These are phyloP conservation scores for Tipula unca DNA, from an alignment of 2,888 invertebrate genomes.

Conservation along the genomic window DNA sequence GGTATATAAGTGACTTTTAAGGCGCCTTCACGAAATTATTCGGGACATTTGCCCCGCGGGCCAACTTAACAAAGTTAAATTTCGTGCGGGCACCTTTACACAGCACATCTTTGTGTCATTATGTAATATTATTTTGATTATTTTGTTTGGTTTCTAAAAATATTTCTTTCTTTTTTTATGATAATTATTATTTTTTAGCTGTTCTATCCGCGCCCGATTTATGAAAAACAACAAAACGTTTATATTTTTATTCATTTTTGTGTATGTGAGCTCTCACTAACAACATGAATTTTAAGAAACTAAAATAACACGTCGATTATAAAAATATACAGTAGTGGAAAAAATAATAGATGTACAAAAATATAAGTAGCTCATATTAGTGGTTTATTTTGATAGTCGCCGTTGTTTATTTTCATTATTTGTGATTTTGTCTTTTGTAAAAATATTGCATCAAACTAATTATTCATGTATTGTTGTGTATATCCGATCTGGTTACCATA, in stretches of 20 bases:
- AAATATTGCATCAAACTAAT: too few species aligned
- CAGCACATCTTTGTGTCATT: not conserved
- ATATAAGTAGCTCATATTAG: too few species aligned
- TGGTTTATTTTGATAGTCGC: too few species aligned
- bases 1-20: not conserved
- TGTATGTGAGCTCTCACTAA: not conserved
- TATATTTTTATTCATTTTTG: not conserved
- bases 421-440: too few species aligned
- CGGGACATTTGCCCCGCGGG: too few species aligned
- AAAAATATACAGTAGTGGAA: not conserved
- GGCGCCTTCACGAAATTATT: too few species aligned
- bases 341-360: not conserved
- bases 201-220: not conserved
- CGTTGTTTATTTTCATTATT: too few species aligned
- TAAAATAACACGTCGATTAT: not conserved
- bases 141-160: conserved; percentile 4
- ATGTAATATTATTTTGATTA: not conserved
- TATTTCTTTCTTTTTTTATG: not conserved
- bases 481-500: too few species aligned
- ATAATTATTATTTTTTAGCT: not conserved
- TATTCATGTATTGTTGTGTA: too few species aligned
- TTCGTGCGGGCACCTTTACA: too few species aligned
- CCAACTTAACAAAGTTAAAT: too few species aligned
- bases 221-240: not conserved
- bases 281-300: not conserved